Evolutionary conservation across 2,113 vertebrate species (phyloP), one percentile per base, ranked within the genome.

Genomic region (Melospiza georgiana): DNA sequence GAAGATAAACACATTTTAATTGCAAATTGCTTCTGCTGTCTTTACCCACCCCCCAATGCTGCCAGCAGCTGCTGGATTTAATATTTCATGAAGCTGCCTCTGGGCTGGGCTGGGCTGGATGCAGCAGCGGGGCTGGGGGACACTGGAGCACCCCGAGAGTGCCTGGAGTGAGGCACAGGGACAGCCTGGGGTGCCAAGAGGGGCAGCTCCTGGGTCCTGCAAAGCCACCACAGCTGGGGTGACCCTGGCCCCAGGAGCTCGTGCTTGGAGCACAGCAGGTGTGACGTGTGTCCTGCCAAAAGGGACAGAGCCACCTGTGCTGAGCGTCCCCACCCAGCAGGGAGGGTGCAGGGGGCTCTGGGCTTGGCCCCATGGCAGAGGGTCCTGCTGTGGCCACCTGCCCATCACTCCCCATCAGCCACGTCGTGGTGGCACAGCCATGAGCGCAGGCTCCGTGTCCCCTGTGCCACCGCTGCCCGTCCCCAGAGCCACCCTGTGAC

Each of bases 1-100:
- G 61, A 87, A 95, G 93, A 92, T 82, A 96, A 96, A 93, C 84
- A 89, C 66, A 96, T 95, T 95, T 95, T 94, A 95, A 95, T 95
- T 95, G 94, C 94, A 95, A 94, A 97, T 95, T 54, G n/a, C 93
- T 75, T 93, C 74, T 91, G 87, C 93, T 57, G 69, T 73, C 93
- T 95, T 76, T 78, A 91, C 33, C 73, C 84, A 73, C 43, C 66
- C 62, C 84, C 87, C 86, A 82, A n/a, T 22, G 44, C 73, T 46
- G 80, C 5, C 14, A 80, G 95, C 96, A 97, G 96, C 93, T 96
- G 95, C 33, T 72, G 77, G 25, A 43, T 87, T 91, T 63, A 81
- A 79, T 90, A 69, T 89, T 92, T 93, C 83, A 95, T 89, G 91
- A 44, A 52, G 15, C 35, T 75, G 87, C 41, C 69, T 77, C 33